Percentiles rank a stretch among this genome's conserved stretches.
These are phyloP conservation scores for Lophius piscatorius DNA, from an alignment of 2,113 vertebrate species.

Conservation along the genomic window DNA sequence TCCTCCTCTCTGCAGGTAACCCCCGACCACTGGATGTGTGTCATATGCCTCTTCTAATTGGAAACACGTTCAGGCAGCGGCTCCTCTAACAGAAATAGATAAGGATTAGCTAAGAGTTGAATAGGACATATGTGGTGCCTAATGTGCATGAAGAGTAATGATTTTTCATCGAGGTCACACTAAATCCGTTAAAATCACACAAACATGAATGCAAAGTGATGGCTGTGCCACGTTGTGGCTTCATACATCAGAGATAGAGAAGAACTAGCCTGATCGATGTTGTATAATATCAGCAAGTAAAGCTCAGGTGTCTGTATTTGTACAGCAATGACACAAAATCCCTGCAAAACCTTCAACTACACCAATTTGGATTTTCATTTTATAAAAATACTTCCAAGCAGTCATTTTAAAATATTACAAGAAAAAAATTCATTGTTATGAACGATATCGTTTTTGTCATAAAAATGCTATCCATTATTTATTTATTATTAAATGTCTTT, in stretches of 20 bases:
- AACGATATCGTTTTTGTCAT: too few species aligned
- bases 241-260: conserved; percentile 49
- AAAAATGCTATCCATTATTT: too few species aligned
- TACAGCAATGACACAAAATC: not conserved
- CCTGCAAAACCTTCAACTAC: too few species aligned
- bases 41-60: conserved; percentile 65
- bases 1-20: conserved; percentile 56
- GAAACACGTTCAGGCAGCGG: conserved; percentile 53
- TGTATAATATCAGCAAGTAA: conserved; percentile 39
- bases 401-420: too few species aligned
- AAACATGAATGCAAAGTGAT: conserved; percentile 42
- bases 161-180: conserved; percentile 67
- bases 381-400: too few species aligned
- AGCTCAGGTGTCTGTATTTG: conserved; percentile 26
- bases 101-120: conserved; percentile 58
- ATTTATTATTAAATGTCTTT: too few species aligned
- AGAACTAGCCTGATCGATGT: conserved; percentile 13
- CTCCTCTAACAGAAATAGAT: conserved; percentile 54
- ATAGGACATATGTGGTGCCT: conserved; percentile 57
- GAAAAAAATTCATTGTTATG: too few species aligned
- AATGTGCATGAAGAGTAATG: conserved; percentile 67
- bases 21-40: conserved; percentile 62
- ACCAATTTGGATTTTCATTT: too few species aligned
- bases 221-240: conserved; percentile 36
- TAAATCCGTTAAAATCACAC: conserved; percentile 52